Conservation (phyloP, 2,888 invertebrate genomes). For the Aporophyla nigra region DNA sequence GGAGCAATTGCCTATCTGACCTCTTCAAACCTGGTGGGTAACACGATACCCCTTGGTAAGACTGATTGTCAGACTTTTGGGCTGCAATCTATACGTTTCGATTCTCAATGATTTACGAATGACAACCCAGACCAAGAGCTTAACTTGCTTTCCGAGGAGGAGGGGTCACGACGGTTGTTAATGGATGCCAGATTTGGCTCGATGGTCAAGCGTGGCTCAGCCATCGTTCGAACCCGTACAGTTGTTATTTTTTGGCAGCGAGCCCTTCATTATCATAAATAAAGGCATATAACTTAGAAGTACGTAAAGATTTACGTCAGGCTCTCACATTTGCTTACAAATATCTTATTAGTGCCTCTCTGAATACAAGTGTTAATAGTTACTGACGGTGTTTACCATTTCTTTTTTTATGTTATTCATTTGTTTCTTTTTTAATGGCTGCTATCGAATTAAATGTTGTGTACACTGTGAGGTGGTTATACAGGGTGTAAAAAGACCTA, state of each 20-base stretch:
- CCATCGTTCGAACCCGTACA: background rate
- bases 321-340: slow-evolving; percentile 68
- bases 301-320: slow-evolving; percentile 60
- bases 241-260: background rate
- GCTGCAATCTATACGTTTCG: background rate
- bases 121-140: background rate
- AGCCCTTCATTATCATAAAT: background rate
- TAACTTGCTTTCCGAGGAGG: too few relatives aligned
- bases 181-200: too few relatives aligned
- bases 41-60: too few relatives aligned
- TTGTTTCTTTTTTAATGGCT: slow-evolving; percentile 40
- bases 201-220: background rate
- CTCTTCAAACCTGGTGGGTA: too few relatives aligned
- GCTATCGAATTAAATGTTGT: background rate
- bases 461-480: background rate
- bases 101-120: background rate
- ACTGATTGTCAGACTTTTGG: background rate
- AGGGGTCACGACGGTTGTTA: too few relatives aligned
- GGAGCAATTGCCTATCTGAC: background rate
- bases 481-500: background rate
- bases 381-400: slow-evolving; percentile 46
- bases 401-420: slow-evolving; percentile 31
- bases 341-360: slow-evolving; percentile 63
- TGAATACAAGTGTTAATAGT: slow-evolving; percentile 65
- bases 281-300: slow-evolving; percentile 21